A percentile compares a stretch with the other conserved stretches of the same genome.
Conservation (phyloP, 1,140 invertebrate species). For the Heliothis virescens region DNA sequence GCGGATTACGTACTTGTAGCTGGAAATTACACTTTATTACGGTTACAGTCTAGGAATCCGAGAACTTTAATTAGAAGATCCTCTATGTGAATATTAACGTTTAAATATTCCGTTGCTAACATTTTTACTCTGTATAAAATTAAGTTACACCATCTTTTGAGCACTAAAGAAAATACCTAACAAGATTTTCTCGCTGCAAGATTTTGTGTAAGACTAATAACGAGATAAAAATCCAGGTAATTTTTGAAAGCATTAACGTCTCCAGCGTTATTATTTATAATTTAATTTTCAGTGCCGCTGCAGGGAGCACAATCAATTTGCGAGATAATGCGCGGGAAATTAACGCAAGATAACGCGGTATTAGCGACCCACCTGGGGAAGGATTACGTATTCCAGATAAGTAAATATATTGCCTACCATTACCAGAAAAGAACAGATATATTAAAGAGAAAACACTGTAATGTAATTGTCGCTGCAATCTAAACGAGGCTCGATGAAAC, state of each 20-base stretch:
- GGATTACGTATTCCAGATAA: conserved; percentile 74
- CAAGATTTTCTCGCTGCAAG: neutral
- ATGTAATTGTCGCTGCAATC: conserved; percentile 61
- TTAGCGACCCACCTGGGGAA: conserved; percentile 74
- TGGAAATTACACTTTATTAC: conserved; percentile 55
- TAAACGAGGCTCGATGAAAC: conserved; percentile 62
- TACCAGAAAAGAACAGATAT: conserved; percentile 72
- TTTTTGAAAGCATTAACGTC: conserved; percentile 34
- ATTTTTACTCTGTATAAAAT: conserved; percentile 37
- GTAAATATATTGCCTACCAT: conserved; percentile 73
- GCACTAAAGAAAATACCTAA: conserved; percentile 30
- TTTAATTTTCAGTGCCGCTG: conserved; percentile 47
- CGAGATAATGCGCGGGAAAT: conserved; percentile 69
- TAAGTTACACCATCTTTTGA: conserved; percentile 22
- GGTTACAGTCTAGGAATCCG: conserved; percentile 45
- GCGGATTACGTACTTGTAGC: conserved; percentile 48
- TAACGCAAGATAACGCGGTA: conserved; percentile 75
- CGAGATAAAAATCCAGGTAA: conserved; percentile 38
- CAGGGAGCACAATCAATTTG: conserved; percentile 68
- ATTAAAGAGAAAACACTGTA: conserved; percentile 61
- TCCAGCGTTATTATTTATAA: conserved; percentile 47
- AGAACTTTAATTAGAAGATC: conserved; percentile 49
- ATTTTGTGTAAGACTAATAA: conserved; percentile 28
- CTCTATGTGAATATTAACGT: conserved; percentile 34
- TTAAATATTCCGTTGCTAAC: conserved; percentile 31